phyloP scores from a whole-genome alignment of 2,888 invertebrate genomes.

The Chrysodeixis includens region DNA sequence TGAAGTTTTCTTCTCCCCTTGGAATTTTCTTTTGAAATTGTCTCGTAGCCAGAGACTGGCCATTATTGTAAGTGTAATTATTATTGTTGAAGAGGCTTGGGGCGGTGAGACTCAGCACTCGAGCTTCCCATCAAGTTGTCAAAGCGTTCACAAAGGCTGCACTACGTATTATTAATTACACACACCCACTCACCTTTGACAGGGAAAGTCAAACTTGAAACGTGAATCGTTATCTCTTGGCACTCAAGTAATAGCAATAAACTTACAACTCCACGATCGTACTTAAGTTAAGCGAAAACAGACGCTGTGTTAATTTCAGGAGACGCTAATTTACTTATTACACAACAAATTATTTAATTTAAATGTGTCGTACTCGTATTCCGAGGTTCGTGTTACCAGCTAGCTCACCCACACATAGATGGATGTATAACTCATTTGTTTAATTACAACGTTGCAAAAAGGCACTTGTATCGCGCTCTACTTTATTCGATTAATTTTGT shows the following conservation, averaged over 20 bases:
- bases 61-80: constrained; percentile 3
- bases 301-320: constrained; percentile 45
- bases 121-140: background rate
- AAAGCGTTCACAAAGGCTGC: background rate
- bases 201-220: background rate
- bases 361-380: constrained; percentile 48
- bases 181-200: background rate
- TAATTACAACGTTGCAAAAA: constrained; percentile 55
- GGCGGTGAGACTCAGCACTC: background rate
- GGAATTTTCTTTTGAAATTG: background rate
- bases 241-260: constrained; percentile 31
- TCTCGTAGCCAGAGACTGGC: background rate
- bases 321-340: constrained; percentile 60
- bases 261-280: constrained; percentile 15
- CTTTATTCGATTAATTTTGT: constrained; percentile 50
- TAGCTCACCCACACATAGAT: constrained; percentile 32
- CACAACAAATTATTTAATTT: constrained; percentile 57
- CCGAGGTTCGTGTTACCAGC: constrained; percentile 16
- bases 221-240: background rate
- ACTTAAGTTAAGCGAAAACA: constrained; percentile 45
- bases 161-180: constrained; percentile 6
- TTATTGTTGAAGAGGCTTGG: background rate
- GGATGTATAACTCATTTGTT: constrained; percentile 39
- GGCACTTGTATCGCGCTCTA: constrained; percentile 40
- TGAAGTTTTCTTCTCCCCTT: background rate